A percentile compares a stretch with the other conserved stretches of the same genome.
Conservation (phyloP, 2,888 invertebrate species). For the Orthonevra nobilis region DNA sequence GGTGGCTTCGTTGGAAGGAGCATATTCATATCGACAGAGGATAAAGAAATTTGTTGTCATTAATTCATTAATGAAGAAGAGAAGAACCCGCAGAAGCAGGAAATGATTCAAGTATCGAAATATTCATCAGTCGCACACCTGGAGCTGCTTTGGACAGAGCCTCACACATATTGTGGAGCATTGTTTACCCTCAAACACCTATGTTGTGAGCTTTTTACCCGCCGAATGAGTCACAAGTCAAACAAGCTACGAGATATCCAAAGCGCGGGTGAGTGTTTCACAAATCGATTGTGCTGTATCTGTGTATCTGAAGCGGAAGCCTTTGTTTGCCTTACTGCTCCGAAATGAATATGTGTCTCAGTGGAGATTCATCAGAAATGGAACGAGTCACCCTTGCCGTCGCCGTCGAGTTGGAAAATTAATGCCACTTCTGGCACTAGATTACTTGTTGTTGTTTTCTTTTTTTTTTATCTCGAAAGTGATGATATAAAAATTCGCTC, state of each 20-base stretch:
- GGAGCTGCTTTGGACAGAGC: too few relatives aligned
- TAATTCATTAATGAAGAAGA: conserved; percentile 3
- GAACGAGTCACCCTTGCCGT: conserved; percentile 43
- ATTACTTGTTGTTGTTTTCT: conserved; percentile 2
- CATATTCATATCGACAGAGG: not conserved
- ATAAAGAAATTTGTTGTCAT: not conserved
- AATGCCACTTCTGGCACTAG: conserved; percentile 1
- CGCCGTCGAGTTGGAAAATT: conserved; percentile 3
- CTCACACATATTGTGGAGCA: conserved; percentile 6
- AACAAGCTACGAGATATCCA: conserved; percentile 10
- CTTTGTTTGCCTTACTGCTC: conserved; percentile 53
- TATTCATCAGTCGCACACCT: conserved; percentile 47
- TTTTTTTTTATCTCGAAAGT: conserved; percentile 27
- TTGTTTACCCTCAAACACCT: conserved; percentile 29
- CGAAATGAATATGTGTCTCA: conserved; percentile 52
- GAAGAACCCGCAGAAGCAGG: not conserved
- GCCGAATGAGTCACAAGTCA: conserved; percentile 30
- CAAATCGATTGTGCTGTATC: conserved; percentile 3
- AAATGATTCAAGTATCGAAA: conserved; percentile 8
- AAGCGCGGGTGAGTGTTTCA: conserved; percentile 14
- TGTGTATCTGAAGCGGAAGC: conserved; percentile 9
- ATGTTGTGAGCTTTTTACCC: conserved; percentile 8
- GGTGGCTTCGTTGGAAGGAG: not conserved
- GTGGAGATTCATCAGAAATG: conserved; percentile 49
- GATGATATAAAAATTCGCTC: conserved; percentile 43